Evolutionary conservation across 2,888 invertebrate species (phyloP).

Genomic region (Theristus sp.): DNA sequence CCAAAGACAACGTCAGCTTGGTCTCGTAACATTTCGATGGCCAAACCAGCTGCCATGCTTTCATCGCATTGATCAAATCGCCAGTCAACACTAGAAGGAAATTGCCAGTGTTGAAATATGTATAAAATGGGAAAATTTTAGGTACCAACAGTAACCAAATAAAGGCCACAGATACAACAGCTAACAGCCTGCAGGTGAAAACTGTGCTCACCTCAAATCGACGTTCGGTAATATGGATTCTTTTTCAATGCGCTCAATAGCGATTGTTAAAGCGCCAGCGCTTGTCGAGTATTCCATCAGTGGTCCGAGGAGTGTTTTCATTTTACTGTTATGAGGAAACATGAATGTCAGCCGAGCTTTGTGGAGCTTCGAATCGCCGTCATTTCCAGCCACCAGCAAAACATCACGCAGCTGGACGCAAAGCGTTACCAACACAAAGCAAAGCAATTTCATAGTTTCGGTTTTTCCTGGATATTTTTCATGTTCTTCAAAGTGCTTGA

Average conservation of each 20-base stretch:
- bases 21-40: slow-evolving; percentile 1
- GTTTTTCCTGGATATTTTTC: no score
- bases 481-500: no score
- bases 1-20: slow-evolving; percentile 5
- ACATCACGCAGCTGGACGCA: no score
- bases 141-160: no score
- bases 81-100: slow-evolving; percentile 5
- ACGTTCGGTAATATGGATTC: slow-evolving; percentile 6
- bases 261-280: slow-evolving; percentile 7
- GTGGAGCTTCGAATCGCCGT: no score
- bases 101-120: no score
- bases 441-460: no score
- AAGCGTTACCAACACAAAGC: no score
- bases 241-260: slow-evolving; percentile 4
- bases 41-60: slow-evolving; percentile 3
- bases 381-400: no score
- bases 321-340: not conserved
- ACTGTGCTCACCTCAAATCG: slow-evolving; percentile 6
- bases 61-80: slow-evolving; percentile 9
- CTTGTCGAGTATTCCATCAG: not conserved
- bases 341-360: not conserved
- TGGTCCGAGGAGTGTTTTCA: not conserved
- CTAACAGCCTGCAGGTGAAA: no score
- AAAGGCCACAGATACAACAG: no score
- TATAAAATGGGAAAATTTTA: no score